These are phyloP conservation scores for Nomada lathburiana DNA, from an alignment of 2,888 invertebrate genomes.

Conservation along the genomic window DNA sequence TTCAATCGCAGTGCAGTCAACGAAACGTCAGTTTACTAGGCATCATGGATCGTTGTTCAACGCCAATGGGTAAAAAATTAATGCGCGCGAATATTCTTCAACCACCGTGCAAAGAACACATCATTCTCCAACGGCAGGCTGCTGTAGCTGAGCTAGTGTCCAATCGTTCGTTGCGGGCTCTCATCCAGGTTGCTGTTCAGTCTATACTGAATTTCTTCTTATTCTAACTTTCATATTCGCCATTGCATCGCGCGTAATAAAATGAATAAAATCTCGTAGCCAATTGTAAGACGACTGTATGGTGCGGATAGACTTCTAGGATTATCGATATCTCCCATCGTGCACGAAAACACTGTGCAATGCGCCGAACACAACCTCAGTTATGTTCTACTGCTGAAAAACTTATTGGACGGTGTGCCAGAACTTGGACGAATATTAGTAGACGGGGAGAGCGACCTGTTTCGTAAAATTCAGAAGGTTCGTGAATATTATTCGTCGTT, in stretches of 20 bases:
- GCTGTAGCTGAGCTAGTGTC: constrained; percentile 91
- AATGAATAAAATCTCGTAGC: constrained; percentile 68
- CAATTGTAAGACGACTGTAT: constrained; percentile 88
- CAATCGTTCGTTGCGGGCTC: constrained; percentile 88
- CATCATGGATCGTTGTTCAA: constrained; percentile 89
- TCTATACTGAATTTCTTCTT: not conserved
- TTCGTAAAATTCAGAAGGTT: constrained; percentile 87
- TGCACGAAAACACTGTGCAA: constrained; percentile 80
- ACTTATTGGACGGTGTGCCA: constrained; percentile 90
- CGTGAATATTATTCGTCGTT: not conserved
- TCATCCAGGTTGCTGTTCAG: constrained; percentile 86
- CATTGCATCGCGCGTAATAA: not conserved
- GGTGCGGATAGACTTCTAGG: constrained; percentile 93
- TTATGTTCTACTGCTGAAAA: constrained; percentile 91
- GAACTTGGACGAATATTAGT: constrained; percentile 87
- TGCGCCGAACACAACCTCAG: constrained; percentile 91
- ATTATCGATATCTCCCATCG: constrained; percentile 85
- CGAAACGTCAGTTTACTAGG: constrained; percentile 87
- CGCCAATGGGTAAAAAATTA: constrained; percentile 90
- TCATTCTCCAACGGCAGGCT: constrained; percentile 89
- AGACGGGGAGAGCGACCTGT: constrained; percentile 85
- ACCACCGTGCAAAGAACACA: constrained; percentile 89
- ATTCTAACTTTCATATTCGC: not conserved
- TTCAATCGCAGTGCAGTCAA: constrained; percentile 86
- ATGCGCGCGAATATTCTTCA: constrained; percentile 93